Base-by-base conservation (phyloP, 2,113 vertebrate species). In the Halcyon malimbica region DNA sequence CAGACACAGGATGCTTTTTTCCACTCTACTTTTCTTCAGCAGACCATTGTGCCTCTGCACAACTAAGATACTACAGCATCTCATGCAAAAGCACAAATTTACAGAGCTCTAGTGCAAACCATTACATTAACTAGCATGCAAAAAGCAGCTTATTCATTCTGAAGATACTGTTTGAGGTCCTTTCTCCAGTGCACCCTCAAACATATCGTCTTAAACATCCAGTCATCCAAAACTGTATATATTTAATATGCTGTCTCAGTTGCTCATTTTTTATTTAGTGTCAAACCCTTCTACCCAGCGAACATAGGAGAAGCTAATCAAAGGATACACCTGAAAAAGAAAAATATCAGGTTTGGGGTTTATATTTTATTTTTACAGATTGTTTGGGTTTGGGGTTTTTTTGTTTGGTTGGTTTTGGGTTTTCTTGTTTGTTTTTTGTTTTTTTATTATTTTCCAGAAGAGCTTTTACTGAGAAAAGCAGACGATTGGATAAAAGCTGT, bases 21-120 rank as follows among this genome's bases (percentile, higher is more conserved):
- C 59, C 77, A 70, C 12, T 2, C 26, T 48, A 31, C 12, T 78
- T 70, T 56, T 39, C 67, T 89, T 60, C 62, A 79, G 78, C 74
- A 96, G 28, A 97, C 44, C 79, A 81, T 18, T 88, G 31, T 13
- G 8, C 44, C 89, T 53, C 68, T 90, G 63, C 57, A 25, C 44
- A 84, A 91, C 89, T 90, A 89, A 97, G 69, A 71, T 90, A 90
- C 83, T 92, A 68, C 54, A 95, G 85, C 80, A 95, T 50, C 74
- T 95, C 70, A 86, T 68, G 76, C 90, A 35, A 35, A 35, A 35
- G 35, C 35, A 93, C 39, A 50, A 94, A 75, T 91, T 91, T 83
- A 90, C 78, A 80, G 59, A 96, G 85, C 42, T 76, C 54, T 31
- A 89, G 75, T 11, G 12, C 24, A 75, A 95, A 62, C 63, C 42